Evolutionary conservation across 2,113 vertebrate genomes (phyloP).

Genomic region (Hipposideros armiger): DNA sequence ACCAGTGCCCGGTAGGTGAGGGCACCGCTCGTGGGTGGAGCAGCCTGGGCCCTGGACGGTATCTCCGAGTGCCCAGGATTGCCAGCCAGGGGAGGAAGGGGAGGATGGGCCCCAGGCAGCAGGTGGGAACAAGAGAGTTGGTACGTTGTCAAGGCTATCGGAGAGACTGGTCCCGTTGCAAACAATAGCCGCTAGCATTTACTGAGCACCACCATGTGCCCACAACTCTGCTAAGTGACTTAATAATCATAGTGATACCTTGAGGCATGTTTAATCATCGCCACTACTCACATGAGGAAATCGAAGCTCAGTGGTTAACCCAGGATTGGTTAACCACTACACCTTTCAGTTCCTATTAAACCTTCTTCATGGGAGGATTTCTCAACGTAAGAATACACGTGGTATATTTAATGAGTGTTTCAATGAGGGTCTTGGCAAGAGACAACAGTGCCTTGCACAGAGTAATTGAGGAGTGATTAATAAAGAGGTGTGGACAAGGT

Average conservation of each 20-base stretch:
- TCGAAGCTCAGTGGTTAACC: neutral
- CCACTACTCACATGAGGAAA: neutral
- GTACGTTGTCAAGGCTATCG: accelerated
- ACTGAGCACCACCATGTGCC: accelerated
- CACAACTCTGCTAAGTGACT: neutral
- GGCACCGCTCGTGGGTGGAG: accelerated
- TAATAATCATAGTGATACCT: accelerated
- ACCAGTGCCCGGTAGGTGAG: conserved; percentile 91
- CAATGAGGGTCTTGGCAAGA: neutral
- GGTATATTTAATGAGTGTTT: neutral
- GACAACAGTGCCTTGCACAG: neutral
- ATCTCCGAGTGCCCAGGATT: neutral
- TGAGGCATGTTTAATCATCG: neutral
- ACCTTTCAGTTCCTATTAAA: neutral
- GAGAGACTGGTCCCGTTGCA: neutral
- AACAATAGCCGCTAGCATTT: neutral
- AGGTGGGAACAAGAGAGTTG: neutral
- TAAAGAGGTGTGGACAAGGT: neutral
- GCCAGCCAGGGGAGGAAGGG: neutral
- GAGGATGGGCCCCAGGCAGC: neutral
- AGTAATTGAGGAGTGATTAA: neutral
- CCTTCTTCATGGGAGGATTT: neutral
- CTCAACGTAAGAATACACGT: neutral
- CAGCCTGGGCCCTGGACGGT: neutral
- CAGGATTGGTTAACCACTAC: neutral